Conservation (phyloP, 2,113 vertebrate genomes). For the Glaucomys volans region DNA sequence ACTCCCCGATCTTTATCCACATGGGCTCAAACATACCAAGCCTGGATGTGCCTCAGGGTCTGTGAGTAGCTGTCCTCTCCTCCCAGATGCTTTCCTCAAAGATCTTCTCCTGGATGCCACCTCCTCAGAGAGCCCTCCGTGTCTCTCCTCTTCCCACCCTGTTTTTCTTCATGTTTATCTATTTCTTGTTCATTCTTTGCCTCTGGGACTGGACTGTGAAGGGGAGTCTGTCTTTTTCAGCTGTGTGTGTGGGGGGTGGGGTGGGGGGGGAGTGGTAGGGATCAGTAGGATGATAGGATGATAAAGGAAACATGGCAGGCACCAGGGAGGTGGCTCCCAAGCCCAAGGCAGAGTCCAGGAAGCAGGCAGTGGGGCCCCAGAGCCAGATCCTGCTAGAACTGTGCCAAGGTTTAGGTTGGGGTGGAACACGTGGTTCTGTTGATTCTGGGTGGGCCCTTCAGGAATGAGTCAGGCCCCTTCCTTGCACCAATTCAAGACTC, state of each 20-base stretch:
- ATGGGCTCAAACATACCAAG: fast-evolving
- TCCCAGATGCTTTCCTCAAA: background rate
- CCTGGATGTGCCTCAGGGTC: background rate
- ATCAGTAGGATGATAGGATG: no score
- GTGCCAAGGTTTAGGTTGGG: background rate
- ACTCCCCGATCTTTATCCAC: background rate
- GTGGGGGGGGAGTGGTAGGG: no score
- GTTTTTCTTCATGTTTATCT: background rate
- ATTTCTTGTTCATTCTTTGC: background rate
- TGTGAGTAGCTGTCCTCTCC: background rate
- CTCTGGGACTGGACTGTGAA: background rate
- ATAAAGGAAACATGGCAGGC: background rate
- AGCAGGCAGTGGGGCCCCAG: background rate
- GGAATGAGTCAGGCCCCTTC: no score
- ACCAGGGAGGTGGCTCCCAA: background rate
- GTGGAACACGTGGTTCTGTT: background rate
- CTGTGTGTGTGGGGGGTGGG: background rate
- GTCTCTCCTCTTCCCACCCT: background rate
- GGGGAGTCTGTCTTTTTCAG: background rate
- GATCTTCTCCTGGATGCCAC: background rate
- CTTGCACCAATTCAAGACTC: no score
- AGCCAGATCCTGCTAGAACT: background rate
- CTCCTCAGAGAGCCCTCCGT: background rate
- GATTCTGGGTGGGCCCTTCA: background rate
- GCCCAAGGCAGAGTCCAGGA: background rate